A percentile compares a stretch with the other conserved stretches of the same genome.
These are phyloP conservation scores for Aphelinus atriplicis DNA, from an alignment of 1,140 invertebrate species.

Conservation along the genomic window DNA sequence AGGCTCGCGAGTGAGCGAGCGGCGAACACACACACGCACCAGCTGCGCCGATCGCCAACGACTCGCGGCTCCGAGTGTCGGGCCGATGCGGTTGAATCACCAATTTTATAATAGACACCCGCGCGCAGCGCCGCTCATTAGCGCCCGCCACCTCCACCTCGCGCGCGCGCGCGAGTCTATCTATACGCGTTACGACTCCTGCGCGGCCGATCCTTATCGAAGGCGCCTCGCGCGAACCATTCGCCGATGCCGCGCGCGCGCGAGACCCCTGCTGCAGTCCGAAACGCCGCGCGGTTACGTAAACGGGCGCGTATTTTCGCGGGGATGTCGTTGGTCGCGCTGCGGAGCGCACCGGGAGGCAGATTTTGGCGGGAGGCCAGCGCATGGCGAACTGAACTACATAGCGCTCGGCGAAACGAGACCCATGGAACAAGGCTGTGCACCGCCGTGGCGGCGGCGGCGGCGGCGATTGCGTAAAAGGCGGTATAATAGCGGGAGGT, in stretches of 20 bases:
- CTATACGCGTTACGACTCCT: background rate
- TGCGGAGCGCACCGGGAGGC: slow-evolving; percentile 32
- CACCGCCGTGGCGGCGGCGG: slow-evolving; percentile 12
- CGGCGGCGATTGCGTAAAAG: slow-evolving; percentile 56
- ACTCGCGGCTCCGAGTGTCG: slow-evolving; percentile 50
- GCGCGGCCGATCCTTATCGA: background rate
- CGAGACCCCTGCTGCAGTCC: slow-evolving; percentile 4
- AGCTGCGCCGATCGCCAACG: slow-evolving; percentile 55
- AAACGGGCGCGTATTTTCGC: slow-evolving; percentile 61
- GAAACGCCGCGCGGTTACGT: slow-evolving; percentile 54
- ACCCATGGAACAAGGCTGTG: slow-evolving; percentile 55
- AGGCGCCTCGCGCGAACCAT: too few relatives aligned
- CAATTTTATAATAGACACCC: slow-evolving; percentile 63
- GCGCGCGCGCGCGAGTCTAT: background rate
- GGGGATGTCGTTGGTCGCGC: background rate
- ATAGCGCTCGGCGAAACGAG: slow-evolving; percentile 52
- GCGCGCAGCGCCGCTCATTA: slow-evolving; percentile 31
- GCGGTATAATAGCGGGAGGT: slow-evolving; percentile 48
- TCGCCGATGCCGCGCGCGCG: too few relatives aligned
- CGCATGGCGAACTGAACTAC: slow-evolving; percentile 57
- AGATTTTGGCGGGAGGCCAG: slow-evolving; percentile 58
- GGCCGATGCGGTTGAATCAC: slow-evolving; percentile 60
- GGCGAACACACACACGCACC: slow-evolving; percentile 58
- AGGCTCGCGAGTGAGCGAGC: slow-evolving; percentile 20
- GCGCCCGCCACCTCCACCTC: background rate